Evolutionary conservation across 2,888 invertebrate genomes (phyloP).

Genomic region (Phlogophora meticulosa): DNA sequence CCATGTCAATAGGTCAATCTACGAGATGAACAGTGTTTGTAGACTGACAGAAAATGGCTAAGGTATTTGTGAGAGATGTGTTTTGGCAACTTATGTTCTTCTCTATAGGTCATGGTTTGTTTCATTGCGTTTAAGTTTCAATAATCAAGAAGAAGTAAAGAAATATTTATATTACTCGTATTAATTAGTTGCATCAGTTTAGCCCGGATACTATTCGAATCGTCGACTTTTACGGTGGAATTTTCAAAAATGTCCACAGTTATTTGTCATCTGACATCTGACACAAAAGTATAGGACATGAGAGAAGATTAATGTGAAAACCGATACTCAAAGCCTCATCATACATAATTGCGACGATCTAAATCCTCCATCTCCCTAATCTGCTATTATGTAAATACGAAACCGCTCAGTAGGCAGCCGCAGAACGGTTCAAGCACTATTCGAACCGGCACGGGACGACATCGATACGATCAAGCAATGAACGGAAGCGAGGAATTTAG

Average conservation of each 20-base stretch:
- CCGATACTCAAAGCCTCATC: background rate
- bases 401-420: background rate
- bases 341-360: too few species aligned
- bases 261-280: too few species aligned
- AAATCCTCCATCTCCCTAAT: slow-evolving; percentile 12
- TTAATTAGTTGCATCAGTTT: too few species aligned
- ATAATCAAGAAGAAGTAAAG: too few species aligned
- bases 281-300: too few species aligned
- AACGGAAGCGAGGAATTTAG: slow-evolving; percentile 44
- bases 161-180: too few species aligned
- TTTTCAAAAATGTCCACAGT: too few species aligned
- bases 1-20: background rate
- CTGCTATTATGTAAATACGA: slow-evolving; percentile 20
- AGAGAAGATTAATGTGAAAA: background rate
- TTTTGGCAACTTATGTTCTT: background rate
- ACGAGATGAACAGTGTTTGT: background rate
- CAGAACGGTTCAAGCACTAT: slow-evolving; percentile 1
- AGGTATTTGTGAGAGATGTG: background rate
- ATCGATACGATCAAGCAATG: slow-evolving; percentile 36
- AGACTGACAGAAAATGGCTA: background rate
- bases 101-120: background rate
- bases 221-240: too few species aligned
- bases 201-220: too few species aligned
- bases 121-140: background rate
- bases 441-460: slow-evolving; percentile 3